phyloP scores from a whole-genome alignment of 2,888 invertebrate species.

The Listrodromus nycthemerus region DNA sequence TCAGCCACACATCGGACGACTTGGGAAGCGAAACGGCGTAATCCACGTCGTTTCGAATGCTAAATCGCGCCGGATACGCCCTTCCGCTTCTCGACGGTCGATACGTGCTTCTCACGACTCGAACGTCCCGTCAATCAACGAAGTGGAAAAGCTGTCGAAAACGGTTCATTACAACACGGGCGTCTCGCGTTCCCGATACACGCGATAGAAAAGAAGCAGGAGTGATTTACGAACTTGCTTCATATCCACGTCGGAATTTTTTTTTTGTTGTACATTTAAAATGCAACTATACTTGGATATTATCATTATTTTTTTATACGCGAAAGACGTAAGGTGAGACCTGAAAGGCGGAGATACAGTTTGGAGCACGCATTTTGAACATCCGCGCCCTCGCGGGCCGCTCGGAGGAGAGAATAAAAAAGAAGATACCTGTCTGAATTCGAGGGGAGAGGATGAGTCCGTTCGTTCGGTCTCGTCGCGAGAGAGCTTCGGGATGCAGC shows the following conservation, averaged over 20 bases:
- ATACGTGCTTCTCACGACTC: not conserved
- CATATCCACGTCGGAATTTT: not conserved
- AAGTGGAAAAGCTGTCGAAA: slow-evolving; percentile 21
- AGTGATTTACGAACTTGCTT: slow-evolving; percentile 9
- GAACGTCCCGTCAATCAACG: slow-evolving; percentile 4
- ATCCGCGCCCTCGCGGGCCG: not conserved
- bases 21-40: not conserved
- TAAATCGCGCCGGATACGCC: slow-evolving; percentile 4
- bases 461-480: slow-evolving; percentile 64
- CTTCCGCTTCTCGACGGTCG: slow-evolving; percentile 20
- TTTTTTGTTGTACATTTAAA: too few species aligned
- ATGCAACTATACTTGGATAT: too few species aligned
- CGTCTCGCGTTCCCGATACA: not conserved
- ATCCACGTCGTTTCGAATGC: not conserved
- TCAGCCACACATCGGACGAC: not conserved
- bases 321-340: not conserved
- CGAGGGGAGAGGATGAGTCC: slow-evolving; percentile 63
- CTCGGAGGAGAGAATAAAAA: slow-evolving; percentile 9
- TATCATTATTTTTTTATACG: not conserved
- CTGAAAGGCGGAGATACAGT: not conserved
- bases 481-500: slow-evolving; percentile 71
- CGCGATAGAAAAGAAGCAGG: not conserved
- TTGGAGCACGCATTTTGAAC: not conserved
- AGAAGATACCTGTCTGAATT: slow-evolving; percentile 56
- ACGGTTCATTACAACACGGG: not conserved